Conservation (phyloP, 2,888 invertebrate genomes). For the Eupithecia pulchellata region DNA sequence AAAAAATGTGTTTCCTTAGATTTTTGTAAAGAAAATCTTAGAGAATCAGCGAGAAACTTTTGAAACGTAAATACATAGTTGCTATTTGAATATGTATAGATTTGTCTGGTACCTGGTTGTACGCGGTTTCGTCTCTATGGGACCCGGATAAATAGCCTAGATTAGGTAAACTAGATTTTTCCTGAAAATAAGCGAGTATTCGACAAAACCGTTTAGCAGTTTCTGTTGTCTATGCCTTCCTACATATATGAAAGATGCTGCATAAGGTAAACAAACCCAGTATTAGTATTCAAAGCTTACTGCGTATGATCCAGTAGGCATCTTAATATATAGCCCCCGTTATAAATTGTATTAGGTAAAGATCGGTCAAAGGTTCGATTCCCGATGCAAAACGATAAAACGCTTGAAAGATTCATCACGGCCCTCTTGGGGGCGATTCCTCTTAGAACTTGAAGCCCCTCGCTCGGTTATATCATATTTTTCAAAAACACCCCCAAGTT, state of each 20-base stretch:
- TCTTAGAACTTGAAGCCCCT: constrained; percentile 76
- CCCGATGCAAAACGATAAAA: constrained; percentile 79
- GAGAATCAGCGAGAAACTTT: not conserved
- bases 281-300: constrained; percentile 38
- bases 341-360: constrained; percentile 50
- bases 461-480: constrained; percentile 79
- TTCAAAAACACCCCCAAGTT: constrained; percentile 65
- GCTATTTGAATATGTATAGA: constrained; percentile 3
- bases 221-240: not conserved
- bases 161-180: not conserved
- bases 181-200: not conserved
- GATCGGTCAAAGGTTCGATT: constrained; percentile 71
- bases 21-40: constrained; percentile 10
- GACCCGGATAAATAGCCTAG: not conserved
- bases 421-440: constrained; percentile 76
- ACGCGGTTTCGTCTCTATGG: not conserved
- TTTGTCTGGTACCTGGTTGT: not conserved
- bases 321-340: constrained; percentile 40
- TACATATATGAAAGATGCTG: not conserved
- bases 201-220: not conserved
- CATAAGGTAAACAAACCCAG: constrained; percentile 33
- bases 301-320: constrained; percentile 35
- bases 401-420: constrained; percentile 83
- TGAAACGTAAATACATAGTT: not conserved
- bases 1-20: constrained; percentile 15